Percentiles rank a stretch among this genome's conserved stretches.
Conservation (phyloP, 2,888 invertebrate genomes). For the Calephelis perditalis region DNA sequence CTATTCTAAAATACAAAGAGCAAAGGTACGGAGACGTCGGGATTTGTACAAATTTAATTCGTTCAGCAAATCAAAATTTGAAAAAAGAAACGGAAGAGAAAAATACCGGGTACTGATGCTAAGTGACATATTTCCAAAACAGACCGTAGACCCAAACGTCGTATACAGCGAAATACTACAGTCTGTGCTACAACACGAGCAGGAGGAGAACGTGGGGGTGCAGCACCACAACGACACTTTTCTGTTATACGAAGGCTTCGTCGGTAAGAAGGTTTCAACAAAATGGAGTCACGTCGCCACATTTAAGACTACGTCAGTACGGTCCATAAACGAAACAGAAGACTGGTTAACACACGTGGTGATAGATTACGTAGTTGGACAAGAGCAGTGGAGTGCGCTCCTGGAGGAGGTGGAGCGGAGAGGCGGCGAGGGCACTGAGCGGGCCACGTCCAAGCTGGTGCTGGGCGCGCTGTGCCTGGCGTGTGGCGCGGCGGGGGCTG, state of each 20-base stretch:
- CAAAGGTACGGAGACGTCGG: constrained; percentile 8
- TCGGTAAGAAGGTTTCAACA: not conserved
- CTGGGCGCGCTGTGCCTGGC: constrained; percentile 24
- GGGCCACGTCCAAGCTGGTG: constrained; percentile 22
- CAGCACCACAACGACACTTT: constrained; percentile 23
- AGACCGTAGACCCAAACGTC: constrained; percentile 6
- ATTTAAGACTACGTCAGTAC: constrained; percentile 5
- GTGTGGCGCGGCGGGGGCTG: constrained; percentile 28
- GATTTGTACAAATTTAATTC: constrained; percentile 8
- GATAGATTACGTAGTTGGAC: constrained; percentile 9
- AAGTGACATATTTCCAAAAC: constrained; percentile 25
- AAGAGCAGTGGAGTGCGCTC: constrained; percentile 13
- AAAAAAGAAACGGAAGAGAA: not conserved
- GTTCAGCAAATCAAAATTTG: constrained; percentile 20
- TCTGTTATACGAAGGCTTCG: constrained; percentile 13
- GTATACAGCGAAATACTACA: constrained; percentile 31
- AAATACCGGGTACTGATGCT: constrained; percentile 27
- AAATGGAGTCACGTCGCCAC: constrained; percentile 13
- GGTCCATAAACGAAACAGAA: constrained; percentile 2
- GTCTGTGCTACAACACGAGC: constrained; percentile 25
- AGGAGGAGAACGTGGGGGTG: constrained; percentile 22
- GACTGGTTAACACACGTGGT: constrained; percentile 17
- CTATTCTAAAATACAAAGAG: constrained; percentile 18
- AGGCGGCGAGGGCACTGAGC: constrained; percentile 16
- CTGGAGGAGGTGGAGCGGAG: constrained; percentile 10